Percentiles rank a stretch among this genome's conserved stretches.
Evolutionary conservation across 2,113 vertebrate species (phyloP).

Genomic region (Brachypodius melanocephalos): DNA sequence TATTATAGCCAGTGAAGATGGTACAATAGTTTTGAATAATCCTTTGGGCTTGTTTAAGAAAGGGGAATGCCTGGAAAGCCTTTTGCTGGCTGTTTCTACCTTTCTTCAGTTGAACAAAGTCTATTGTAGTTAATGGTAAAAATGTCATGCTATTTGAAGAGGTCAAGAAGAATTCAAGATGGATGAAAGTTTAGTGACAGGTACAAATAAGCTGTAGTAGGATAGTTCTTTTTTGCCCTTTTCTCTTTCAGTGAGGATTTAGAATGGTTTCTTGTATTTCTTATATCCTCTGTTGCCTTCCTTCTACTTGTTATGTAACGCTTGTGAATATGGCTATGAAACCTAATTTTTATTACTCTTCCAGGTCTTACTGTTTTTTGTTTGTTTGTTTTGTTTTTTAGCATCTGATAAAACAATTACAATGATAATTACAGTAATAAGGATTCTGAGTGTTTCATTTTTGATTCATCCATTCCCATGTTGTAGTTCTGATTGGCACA

Average conservation of each 20-base stretch:
- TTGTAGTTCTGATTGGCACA: background rate
- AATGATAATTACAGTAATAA: background rate
- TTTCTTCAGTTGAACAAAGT: background rate
- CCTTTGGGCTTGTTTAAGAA: background rate
- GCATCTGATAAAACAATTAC: background rate
- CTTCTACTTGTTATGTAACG: background rate
- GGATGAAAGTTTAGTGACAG: background rate
- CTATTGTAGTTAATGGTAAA: background rate
- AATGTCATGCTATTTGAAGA: background rate
- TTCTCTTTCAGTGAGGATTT: background rate
- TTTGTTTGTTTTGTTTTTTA: background rate
- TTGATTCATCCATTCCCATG: background rate
- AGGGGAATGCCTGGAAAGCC: background rate
- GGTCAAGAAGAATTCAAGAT: background rate
- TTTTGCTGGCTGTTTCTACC: background rate
- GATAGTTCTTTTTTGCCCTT: background rate
- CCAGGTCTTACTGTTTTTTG: background rate
- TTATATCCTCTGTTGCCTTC: background rate
- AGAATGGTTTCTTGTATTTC: background rate
- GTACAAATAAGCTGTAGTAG: background rate
- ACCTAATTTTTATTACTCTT: background rate
- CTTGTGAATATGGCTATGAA: background rate
- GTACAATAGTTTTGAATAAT: background rate
- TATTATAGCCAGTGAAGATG: background rate
- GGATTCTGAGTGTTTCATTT: background rate